Percentiles rank a stretch among this genome's conserved stretches.
phyloP scores from a whole-genome alignment of 2,113 vertebrate species.

The Emydocephalus ijimae region DNA sequence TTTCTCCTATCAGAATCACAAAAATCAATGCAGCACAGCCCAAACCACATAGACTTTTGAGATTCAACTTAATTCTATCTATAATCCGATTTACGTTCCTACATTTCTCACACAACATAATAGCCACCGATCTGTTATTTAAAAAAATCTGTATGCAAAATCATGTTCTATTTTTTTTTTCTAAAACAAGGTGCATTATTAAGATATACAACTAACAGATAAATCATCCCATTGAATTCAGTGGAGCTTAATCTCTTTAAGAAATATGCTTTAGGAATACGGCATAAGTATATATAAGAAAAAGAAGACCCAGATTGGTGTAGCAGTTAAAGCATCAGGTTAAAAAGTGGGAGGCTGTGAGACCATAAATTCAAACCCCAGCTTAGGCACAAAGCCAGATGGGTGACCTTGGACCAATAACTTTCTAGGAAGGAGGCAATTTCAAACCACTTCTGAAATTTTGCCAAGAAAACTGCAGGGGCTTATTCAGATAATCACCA shows the following conservation, averaged over 20 bases:
- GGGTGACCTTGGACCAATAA: neutral
- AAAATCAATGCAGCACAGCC: neutral
- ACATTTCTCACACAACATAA: neutral
- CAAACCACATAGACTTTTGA: neutral
- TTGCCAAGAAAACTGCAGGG: neutral
- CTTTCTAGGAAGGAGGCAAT: neutral
- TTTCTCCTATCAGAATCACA: neutral
- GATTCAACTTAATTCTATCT: neutral
- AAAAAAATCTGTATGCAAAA: neutral
- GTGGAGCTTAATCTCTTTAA: neutral
- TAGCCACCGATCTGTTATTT: neutral
- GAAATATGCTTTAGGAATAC: neutral
- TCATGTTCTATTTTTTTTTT: neutral
- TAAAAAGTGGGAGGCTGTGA: neutral
- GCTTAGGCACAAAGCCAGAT: neutral
- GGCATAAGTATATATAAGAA: neutral
- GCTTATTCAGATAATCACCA: neutral
- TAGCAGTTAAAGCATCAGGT: neutral
- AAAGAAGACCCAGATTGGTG: neutral
- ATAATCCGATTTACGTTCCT: neutral
- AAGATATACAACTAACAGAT: neutral
- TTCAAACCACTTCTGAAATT: neutral
- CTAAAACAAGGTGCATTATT: neutral
- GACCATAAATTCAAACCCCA: neutral
- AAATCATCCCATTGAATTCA: neutral